These are phyloP conservation scores for Propsilocerus akamusi DNA, from an alignment of 1,140 invertebrate species.

Conservation along the genomic window DNA sequence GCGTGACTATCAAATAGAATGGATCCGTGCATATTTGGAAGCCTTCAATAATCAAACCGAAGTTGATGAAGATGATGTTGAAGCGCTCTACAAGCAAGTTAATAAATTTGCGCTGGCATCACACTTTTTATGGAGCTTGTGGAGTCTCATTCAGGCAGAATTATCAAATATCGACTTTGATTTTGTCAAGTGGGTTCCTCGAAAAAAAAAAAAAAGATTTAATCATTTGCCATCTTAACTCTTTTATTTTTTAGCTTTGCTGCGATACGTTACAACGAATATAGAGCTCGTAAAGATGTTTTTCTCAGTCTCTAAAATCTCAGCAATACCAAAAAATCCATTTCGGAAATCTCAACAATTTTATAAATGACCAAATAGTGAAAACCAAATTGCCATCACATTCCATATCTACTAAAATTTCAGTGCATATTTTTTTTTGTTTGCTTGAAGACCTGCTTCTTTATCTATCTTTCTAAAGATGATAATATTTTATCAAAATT, in stretches of 20 bases:
- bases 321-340: too few species aligned
- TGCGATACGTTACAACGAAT: conserved; percentile 41
- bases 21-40: conserved; percentile 59
- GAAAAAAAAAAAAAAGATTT: conserved; percentile 5
- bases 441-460: too few species aligned
- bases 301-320: conserved; percentile 16
- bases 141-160: conserved; percentile 80
- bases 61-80: conserved; percentile 38
- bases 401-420: too few species aligned
- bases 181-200: conserved; percentile 58
- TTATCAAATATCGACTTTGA: conserved; percentile 88
- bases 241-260: conserved; percentile 37
- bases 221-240: conserved; percentile 4
- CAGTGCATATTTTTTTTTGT: too few species aligned
- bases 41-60: conserved; percentile 29
- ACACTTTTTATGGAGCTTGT: conserved; percentile 85
- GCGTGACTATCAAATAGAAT: conserved; percentile 58
- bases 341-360: too few species aligned
- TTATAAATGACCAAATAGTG: too few species aligned
- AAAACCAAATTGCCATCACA: too few species aligned
- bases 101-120: conserved; percentile 61
- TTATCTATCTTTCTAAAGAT: too few species aligned
- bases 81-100: conserved; percentile 52
- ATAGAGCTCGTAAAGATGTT: conserved; percentile 31
- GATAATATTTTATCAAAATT: too few species aligned